Base-by-base conservation (phyloP, 1,140 invertebrate species). In the Idris sp. region DNA sequence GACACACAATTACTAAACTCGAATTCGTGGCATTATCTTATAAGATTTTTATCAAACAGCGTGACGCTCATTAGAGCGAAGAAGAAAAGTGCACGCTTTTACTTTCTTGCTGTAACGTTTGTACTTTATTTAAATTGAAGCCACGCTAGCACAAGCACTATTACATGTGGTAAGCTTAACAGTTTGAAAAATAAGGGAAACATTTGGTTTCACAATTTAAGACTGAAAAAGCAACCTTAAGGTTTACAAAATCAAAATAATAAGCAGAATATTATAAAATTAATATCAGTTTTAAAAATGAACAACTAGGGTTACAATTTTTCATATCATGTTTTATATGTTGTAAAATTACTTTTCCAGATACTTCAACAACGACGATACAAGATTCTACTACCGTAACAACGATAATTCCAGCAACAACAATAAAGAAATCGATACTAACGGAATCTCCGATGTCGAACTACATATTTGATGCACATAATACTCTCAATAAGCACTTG, bases 381-480 rank as follows among this genome's bases (percentile, higher is more conserved):
- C 9, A 43, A 58, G 54, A 40, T 5, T 36, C 76, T 35, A 67
- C 81, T 19, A 28, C 65, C 15, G 72, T 74, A 53, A 77, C 79
- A 11, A 77, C 80, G 16, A 64, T 65, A 36, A 10, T 26, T 56
- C 31, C 26, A 18, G n/a, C n/a, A n/a, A 79, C 80, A 40, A 64
- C 79, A 48, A 77, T 74, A 22, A 84, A 84, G 26, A 80, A 78
- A 38, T 84, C 84, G 19, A 76, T 84, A 48, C 67, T 78, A 68
- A 90, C 89, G 1, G 92, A 92, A 73, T 89, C 91, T 0, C 91
- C 92, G 9, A 91, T 93, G 91, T 81, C 92, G 9, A 92, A 92
- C 79, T 92, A 92, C 72, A 92, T 93, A 58, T 92, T 92, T 76
- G 92, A 93, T 76, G 89, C 91, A 0, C 90, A 91, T 72, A 91